phyloP scores from a whole-genome alignment of 2,797 vertebrate genomes.

The Heteromormyrus szaboi region DNA sequence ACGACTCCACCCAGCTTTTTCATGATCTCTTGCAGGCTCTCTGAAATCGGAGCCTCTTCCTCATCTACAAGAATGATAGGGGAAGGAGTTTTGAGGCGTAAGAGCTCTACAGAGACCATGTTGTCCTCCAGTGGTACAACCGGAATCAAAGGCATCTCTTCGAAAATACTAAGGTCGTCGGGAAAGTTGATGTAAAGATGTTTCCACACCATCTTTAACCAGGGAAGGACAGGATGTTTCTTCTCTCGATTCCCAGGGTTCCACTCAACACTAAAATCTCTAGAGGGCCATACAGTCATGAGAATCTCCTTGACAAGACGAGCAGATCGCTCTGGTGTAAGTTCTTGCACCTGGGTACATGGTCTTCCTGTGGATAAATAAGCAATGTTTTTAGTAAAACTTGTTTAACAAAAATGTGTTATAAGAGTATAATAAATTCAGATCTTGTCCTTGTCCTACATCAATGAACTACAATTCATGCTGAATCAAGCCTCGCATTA shows the following conservation, averaged over 20 bases:
- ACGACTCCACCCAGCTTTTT: slow-evolving; percentile 86
- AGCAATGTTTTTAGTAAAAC: neutral
- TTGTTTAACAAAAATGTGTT: neutral
- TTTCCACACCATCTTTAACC: slow-evolving; percentile 94
- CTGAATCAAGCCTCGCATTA: neutral
- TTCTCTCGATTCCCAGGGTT: slow-evolving; percentile 74
- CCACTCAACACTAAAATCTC: slow-evolving; percentile 85
- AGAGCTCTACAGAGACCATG: slow-evolving; percentile 65
- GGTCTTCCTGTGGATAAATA: slow-evolving; percentile 74
- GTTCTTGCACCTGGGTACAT: slow-evolving; percentile 87
- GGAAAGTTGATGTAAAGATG: slow-evolving; percentile 91
- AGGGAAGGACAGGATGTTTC: slow-evolving; percentile 77
- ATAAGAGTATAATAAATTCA: neutral
- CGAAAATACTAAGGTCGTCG: slow-evolving; percentile 84
- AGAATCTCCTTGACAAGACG: slow-evolving; percentile 91
- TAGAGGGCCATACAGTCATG: slow-evolving; percentile 74
- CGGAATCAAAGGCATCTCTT: slow-evolving; percentile 96
- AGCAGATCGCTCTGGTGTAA: slow-evolving; percentile 87
- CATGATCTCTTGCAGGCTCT: slow-evolving; percentile 75
- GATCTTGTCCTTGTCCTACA: neutral
- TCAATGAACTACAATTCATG: neutral
- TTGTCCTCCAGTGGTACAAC: slow-evolving; percentile 70
- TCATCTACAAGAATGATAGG: slow-evolving; percentile 79
- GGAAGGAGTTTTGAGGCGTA: slow-evolving; percentile 84
- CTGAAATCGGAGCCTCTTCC: slow-evolving; percentile 71